Evolutionary conservation across 2,113 vertebrate species (phyloP).

Genomic region (Nanger granti): DNA sequence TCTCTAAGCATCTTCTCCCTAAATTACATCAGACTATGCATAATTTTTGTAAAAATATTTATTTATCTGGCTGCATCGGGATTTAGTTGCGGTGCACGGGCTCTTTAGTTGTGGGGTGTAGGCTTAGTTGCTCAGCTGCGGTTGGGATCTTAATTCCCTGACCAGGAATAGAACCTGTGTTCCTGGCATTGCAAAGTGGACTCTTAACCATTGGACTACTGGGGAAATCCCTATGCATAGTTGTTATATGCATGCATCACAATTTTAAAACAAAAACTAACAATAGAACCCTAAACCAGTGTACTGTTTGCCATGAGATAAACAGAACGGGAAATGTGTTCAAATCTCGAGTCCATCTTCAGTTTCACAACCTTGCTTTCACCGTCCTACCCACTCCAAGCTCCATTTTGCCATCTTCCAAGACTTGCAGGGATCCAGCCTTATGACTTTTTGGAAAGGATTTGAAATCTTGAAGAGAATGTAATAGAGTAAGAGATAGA

Average conservation of each 20-base stretch:
- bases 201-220: not conserved
- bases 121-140: not conserved
- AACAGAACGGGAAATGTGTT: not conserved
- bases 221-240: not conserved
- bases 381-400: not conserved
- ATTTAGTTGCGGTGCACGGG: not conserved
- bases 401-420: not conserved
- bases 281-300: not conserved
- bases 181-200: not conserved
- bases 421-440: not conserved
- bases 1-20: not conserved
- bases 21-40: not conserved
- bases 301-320: not conserved
- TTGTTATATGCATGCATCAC: not conserved
- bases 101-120: accelerated
- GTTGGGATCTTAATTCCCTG: not conserved
- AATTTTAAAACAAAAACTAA: not conserved
- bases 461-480: not conserved
- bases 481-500: not conserved
- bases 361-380: not conserved
- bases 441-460: not conserved
- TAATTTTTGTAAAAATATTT: not conserved
- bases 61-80: not conserved
- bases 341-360: not conserved
- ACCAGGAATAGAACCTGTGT: not conserved